Conservation (phyloP, 2,797 vertebrate genomes). For the Nothura maculosa region DNA sequence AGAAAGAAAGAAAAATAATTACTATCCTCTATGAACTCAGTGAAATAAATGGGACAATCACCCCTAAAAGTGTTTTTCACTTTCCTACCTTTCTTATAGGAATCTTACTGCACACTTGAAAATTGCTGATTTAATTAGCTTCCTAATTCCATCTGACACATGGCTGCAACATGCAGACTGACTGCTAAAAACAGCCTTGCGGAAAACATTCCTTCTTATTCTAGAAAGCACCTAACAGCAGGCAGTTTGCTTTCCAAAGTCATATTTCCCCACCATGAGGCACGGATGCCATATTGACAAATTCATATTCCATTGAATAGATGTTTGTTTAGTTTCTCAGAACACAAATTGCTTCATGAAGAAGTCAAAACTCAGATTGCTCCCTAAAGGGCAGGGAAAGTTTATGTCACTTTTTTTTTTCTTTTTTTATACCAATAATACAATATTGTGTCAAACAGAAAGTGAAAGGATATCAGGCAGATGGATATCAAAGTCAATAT, state of each 20-base stretch:
- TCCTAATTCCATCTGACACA: constrained; percentile 6
- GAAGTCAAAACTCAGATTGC: neutral
- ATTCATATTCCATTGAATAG: constrained; percentile 9
- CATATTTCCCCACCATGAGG: neutral
- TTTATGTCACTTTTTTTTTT: neutral
- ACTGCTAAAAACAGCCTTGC: neutral
- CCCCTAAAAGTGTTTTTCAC: neutral
- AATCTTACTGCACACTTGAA: neutral
- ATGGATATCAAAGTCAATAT: neutral
- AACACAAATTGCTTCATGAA: constrained; percentile 33
- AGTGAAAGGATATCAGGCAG: neutral
- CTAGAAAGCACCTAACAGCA: neutral
- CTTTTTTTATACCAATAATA: constrained; percentile 10
- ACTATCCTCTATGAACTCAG: rapidly evolving
- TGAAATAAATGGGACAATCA: neutral
- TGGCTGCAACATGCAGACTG: neutral
- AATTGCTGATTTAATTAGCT: neutral
- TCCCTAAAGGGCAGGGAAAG: neutral
- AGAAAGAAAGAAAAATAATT: neutral
- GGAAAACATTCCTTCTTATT: neutral
- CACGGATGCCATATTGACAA: neutral
- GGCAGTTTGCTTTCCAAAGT: constrained; percentile 3
- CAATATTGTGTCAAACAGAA: neutral
- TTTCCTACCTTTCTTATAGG: neutral
- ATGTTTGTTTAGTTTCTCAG: constrained; percentile 44